phyloP scores from a whole-genome alignment of 2,797 vertebrate genomes.

The Cryptoblepharus egeriae region DNA sequence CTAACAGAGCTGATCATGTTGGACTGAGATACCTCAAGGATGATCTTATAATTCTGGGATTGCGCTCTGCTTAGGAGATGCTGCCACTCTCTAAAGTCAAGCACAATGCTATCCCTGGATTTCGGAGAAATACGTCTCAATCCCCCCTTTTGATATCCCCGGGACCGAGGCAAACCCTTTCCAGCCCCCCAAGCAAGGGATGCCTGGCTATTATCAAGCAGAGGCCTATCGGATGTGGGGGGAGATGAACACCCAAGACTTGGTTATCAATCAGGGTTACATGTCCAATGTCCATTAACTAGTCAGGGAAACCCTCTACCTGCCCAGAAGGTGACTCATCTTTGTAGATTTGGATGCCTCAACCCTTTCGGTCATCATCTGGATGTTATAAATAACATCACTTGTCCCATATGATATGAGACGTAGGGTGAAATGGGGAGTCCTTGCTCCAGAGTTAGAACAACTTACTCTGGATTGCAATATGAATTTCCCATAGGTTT shows the following conservation, averaged over 20 bases:
- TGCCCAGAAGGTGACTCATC: constrained; percentile 45
- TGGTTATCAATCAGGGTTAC: constrained; percentile 48
- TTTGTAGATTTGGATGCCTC: constrained; percentile 35
- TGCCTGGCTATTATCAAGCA: not conserved
- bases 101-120: not conserved
- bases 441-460: too few species aligned
- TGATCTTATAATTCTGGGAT: too few species aligned
- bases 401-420: not conserved
- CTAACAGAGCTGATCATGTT: too few species aligned
- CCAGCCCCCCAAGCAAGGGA: not conserved
- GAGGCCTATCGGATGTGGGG: constrained; percentile 31
- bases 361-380: constrained; percentile 49
- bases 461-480: too few species aligned
- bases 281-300: constrained; percentile 59
- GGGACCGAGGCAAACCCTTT: constrained; percentile 29
- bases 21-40: too few species aligned
- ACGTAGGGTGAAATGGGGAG: too few species aligned
- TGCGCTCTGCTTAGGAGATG: too few species aligned
- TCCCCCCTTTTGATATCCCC: rapidly evolving
- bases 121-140: too few species aligned
- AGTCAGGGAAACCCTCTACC: not conserved
- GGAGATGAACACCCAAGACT: constrained; percentile 49
- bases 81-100: too few species aligned
- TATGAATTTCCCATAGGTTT: too few species aligned
- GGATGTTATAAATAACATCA: constrained; percentile 59